Evolutionary conservation across 2,888 invertebrate genomes (phyloP), one percentile per base, ranked within the genome.

Genomic region (Hybos culiciformis): DNA sequence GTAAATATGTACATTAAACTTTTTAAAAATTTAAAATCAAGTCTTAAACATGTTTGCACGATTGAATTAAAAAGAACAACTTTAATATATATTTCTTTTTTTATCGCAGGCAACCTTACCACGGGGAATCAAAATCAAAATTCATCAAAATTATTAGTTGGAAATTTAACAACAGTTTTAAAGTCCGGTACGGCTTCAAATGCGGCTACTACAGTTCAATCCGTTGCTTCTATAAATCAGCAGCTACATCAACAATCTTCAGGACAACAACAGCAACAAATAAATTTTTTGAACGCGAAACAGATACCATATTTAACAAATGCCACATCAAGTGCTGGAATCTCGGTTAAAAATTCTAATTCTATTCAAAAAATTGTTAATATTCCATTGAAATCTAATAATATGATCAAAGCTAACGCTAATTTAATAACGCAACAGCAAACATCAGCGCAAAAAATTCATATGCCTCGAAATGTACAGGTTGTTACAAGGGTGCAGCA

Each of bases 131-230:
- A 42, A 31, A 56, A 54, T 12, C 19, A 23, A 21, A 42, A 31
- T 37, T 50, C 48, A 44, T 60, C 65, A 1, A 65, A 66, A 51
- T 56, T 66, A 39, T 48, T 65, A 47, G 61, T 65, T 11, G 60
- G 65, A 46, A 66, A 66, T 55, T 53, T 66, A 44, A 63, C n/a
- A n/a, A n/a, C 65, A 20, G 61, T 66, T 41, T 51, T 65, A 32
- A 61, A 65, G 12, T 62, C 63, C 37, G 58, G 54, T 47, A 48
- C 54, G 12, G 54, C 56, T 37, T 45, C 54, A 41, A 39, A 53
- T 7, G 45, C 52, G 2, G 37, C 46, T 14, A 34, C 45, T 7
- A 37, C 21, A 14, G 34, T 40, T 24, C 32, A 18, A n/a, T n/a
- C n/a, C n/a, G n/a, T n/a, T n/a, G n/a, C 38, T 26, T 29, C 21